Percentiles rank a stretch among this genome's conserved stretches.
Conservation (phyloP, 1,140 invertebrate species). For the Tribolium castaneum region DNA sequence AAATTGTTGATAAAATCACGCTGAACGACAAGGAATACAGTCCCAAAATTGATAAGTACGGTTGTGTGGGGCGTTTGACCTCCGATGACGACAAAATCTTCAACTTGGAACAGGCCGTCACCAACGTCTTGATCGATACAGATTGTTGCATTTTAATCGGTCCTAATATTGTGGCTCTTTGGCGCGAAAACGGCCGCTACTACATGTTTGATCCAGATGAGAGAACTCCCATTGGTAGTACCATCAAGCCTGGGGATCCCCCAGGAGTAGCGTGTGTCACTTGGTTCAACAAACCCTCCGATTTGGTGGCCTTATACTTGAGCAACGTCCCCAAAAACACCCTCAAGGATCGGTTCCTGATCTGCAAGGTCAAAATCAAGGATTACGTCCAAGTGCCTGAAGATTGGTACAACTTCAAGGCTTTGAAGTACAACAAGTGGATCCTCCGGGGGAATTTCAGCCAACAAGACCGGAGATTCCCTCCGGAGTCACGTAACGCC, state of each 20-base stretch:
- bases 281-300: slow-evolving; percentile 55
- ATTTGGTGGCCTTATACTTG: slow-evolving; percentile 60
- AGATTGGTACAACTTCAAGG: slow-evolving; percentile 65
- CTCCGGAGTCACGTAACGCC: slow-evolving; percentile 64
- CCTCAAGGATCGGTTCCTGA: slow-evolving; percentile 65
- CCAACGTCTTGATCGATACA: slow-evolving; percentile 55
- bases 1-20: slow-evolving; percentile 46
- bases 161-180: slow-evolving; percentile 56
- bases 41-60: slow-evolving; percentile 46
- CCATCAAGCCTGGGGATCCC: slow-evolving; percentile 17
- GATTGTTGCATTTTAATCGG: slow-evolving; percentile 58
- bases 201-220: slow-evolving; percentile 61
- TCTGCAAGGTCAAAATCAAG: slow-evolving; percentile 64
- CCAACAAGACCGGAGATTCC: slow-evolving; percentile 65
- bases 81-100: slow-evolving; percentile 54
- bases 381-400: slow-evolving; percentile 64
- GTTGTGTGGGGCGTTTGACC: slow-evolving; percentile 53
- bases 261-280: slow-evolving; percentile 58
- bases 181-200: slow-evolving; percentile 54
- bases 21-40: slow-evolving; percentile 52
- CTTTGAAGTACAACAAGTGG: slow-evolving; percentile 63
- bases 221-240: slow-evolving; percentile 50
- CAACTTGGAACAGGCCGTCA: slow-evolving; percentile 56
- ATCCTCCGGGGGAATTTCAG: slow-evolving; percentile 66
- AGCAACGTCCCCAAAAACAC: slow-evolving; percentile 61